Conservation (phyloP, 2,797 vertebrate genomes). For the Pangasius sanitwongsei region DNA sequence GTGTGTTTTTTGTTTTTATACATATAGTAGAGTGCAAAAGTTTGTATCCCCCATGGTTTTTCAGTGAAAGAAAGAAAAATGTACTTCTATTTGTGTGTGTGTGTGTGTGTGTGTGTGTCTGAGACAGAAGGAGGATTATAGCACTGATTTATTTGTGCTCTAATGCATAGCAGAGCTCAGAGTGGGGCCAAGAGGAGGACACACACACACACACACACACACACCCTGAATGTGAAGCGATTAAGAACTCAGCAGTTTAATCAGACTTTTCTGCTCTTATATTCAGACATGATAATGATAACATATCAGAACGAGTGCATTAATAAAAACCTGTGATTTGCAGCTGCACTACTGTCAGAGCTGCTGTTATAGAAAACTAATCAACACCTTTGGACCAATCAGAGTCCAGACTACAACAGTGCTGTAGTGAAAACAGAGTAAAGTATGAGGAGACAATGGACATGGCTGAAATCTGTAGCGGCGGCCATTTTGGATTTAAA, state of each 20-base stretch:
- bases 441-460: background rate
- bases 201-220: conserved; percentile 18
- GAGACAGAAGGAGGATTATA: background rate
- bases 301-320: too few species aligned
- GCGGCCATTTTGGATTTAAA: background rate
- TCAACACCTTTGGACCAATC: background rate
- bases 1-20: background rate
- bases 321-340: background rate
- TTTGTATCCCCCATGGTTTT: background rate
- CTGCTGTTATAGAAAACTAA: background rate
- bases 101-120: background rate
- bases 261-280: background rate
- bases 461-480: background rate
- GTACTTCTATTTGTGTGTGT: background rate
- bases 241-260: background rate
- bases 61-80: background rate
- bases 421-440: background rate
- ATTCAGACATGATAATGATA: background rate
- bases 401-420: background rate
- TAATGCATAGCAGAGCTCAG: conserved; percentile 7
- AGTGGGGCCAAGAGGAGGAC: conserved; percentile 1
- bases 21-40: background rate
- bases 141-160: background rate
- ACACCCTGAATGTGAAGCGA: background rate
- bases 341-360: background rate